phyloP scores from a whole-genome alignment of 2,888 invertebrate genomes.

The Caenorhabditis sp. region DNA sequence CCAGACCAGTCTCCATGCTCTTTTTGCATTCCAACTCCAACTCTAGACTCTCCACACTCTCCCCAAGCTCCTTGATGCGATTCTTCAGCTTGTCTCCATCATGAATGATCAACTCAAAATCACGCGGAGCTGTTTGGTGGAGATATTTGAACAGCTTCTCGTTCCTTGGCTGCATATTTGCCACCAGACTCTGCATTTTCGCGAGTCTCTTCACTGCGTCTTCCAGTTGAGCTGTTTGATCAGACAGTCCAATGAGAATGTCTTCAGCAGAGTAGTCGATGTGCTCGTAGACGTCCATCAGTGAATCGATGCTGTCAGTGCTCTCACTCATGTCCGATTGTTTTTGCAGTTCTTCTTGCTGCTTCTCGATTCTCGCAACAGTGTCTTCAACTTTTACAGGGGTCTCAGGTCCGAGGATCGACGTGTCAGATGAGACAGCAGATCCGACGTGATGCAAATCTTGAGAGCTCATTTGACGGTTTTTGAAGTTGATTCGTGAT shows the following conservation, averaged over 20 bases:
- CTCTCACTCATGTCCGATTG: conserved; percentile 17
- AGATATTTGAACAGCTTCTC: conserved; percentile 50
- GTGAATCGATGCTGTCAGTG: conserved; percentile 35
- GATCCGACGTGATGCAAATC: conserved; percentile 45
- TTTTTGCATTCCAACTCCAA: conserved; percentile 29
- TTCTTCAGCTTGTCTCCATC: conserved; percentile 45
- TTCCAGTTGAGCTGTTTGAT: conserved; percentile 41
- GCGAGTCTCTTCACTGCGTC: conserved; percentile 43
- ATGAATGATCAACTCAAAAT: conserved; percentile 41
- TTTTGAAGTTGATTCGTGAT: conserved; percentile 37
- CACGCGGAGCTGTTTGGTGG: conserved; percentile 55
- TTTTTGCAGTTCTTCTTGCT: conserved; percentile 12
- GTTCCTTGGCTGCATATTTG: conserved; percentile 29
- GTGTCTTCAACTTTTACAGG: conserved; percentile 38
- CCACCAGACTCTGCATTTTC: conserved; percentile 34
- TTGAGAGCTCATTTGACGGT: conserved; percentile 52
- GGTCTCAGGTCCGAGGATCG: conserved; percentile 46
- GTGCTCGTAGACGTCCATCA: conserved; percentile 46
- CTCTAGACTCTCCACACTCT: conserved; percentile 44
- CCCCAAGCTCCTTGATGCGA: conserved; percentile 46
- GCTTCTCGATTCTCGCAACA: conserved; percentile 28
- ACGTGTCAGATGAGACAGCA: conserved; percentile 52
- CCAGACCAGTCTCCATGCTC: conserved; percentile 4
- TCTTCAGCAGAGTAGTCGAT: conserved; percentile 41
- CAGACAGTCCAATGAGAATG: conserved; percentile 37